Conservation (phyloP, 1,140 invertebrate genomes). For the Carposina sasakii region DNA sequence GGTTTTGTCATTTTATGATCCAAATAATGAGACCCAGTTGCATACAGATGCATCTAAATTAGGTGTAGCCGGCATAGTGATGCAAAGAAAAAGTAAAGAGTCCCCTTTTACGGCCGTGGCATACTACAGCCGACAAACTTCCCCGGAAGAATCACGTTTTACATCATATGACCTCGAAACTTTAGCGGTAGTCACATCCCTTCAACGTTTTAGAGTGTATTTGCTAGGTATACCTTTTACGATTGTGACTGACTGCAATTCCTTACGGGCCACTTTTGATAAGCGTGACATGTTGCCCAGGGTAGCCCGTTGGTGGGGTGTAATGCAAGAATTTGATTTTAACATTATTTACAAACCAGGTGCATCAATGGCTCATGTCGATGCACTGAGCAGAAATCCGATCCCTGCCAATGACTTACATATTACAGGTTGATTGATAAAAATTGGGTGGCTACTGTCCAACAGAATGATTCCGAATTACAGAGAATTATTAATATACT, state of each 20-base stretch:
- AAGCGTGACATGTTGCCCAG: conserved; percentile 30
- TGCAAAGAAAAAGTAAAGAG: conserved; percentile 18
- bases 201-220: conserved; percentile 32
- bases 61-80: conserved; percentile 24
- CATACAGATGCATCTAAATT: conserved; percentile 24
- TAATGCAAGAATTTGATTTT: conserved; percentile 28
- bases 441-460: conserved; percentile 1
- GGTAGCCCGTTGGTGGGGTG: conserved; percentile 31
- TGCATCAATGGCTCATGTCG: conserved; percentile 28
- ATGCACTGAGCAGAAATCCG: conserved; percentile 29
- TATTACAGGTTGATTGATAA: not conserved
- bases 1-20: conserved; percentile 28
- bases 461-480: not conserved
- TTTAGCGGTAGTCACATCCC: conserved; percentile 24
- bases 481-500: not conserved
- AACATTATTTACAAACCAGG: conserved; percentile 28
- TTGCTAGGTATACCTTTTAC: conserved; percentile 26
- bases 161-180: conserved; percentile 37
- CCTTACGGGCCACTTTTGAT: conserved; percentile 19
- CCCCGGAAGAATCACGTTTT: conserved; percentile 19
- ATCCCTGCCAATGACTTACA: not conserved
- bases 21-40: conserved; percentile 19
- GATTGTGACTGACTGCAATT: conserved; percentile 34
- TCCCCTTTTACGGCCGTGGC: conserved; percentile 15
- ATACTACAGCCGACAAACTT: conserved; percentile 25